Evolutionary conservation across 2,888 invertebrate species (phyloP).

Genomic region (Drosophila flavopinicola): DNA sequence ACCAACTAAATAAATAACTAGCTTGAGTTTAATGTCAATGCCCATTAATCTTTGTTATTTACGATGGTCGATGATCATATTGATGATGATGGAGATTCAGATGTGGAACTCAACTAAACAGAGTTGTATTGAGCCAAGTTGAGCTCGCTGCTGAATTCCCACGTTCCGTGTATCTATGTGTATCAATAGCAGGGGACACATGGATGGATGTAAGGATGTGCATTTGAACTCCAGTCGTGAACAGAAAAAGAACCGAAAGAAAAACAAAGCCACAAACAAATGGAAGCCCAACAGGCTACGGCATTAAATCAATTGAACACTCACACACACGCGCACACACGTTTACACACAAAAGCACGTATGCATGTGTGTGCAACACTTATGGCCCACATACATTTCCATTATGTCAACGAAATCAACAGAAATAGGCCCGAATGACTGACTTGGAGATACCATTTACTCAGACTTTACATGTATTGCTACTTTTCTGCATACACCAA

Average conservation of each 20-base stretch:
- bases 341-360: background rate
- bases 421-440: slow-evolving; percentile 9
- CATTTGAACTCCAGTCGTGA: slow-evolving; percentile 14
- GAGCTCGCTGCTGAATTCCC: slow-evolving; percentile 41
- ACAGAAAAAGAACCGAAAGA: background rate
- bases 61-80: slow-evolving; percentile 38
- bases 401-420: slow-evolving; percentile 22
- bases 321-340: background rate
- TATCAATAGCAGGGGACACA: too few relatives aligned
- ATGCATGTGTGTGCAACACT: background rate
- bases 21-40: slow-evolving; percentile 58
- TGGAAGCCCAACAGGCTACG: slow-evolving; percentile 17
- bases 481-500: too few relatives aligned
- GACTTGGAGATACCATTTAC: too few relatives aligned
- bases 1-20: slow-evolving; percentile 32
- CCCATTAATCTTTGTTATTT: slow-evolving; percentile 64
- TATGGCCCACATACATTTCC: slow-evolving; percentile 22
- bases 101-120: slow-evolving; percentile 3
- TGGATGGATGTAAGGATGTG: slow-evolving; percentile 7
- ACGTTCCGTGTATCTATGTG: slow-evolving; percentile 24
- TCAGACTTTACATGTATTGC: too few relatives aligned
- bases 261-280: slow-evolving; percentile 3
- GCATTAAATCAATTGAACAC: slow-evolving; percentile 27
- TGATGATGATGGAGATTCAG: background rate
- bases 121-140: slow-evolving; percentile 32